Evolutionary conservation across 2,888 invertebrate species (phyloP).

Genomic region (Thalpophila matura): DNA sequence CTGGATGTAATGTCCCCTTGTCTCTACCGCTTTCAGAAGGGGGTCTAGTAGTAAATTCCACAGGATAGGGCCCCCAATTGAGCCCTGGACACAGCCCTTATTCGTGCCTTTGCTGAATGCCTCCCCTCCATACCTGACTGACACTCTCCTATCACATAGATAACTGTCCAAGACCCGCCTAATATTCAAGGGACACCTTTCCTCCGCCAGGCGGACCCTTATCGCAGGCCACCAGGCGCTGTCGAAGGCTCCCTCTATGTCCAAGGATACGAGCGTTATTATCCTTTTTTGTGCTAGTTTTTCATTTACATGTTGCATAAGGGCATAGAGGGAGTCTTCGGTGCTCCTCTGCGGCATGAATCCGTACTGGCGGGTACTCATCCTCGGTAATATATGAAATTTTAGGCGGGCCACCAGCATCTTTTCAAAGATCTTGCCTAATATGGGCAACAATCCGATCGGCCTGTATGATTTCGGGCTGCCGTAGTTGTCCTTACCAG

Average conservation of each 20-base stretch:
- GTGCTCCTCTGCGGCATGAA: too few relatives aligned
- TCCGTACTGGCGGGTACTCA: too few relatives aligned
- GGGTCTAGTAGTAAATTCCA: constrained; percentile 45
- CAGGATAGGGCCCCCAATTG: constrained; percentile 30
- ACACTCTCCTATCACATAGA: not conserved
- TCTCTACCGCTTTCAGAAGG: not conserved
- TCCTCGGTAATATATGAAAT: too few relatives aligned
- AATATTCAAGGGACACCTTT: constrained; percentile 2
- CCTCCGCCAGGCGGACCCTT: constrained; percentile 10
- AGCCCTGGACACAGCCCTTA: not conserved
- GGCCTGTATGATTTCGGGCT: constrained; percentile 17
- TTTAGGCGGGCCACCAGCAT: constrained; percentile 25
- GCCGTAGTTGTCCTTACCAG: not conserved
- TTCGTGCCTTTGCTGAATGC: not conserved
- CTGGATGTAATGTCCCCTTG: not conserved
- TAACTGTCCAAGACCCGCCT: constrained; percentile 2
- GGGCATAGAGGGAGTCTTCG: too few relatives aligned
- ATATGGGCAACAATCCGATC: constrained; percentile 8
- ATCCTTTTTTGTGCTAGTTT: too few relatives aligned
- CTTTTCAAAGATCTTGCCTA: constrained; percentile 8
- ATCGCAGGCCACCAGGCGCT: constrained; percentile 9
- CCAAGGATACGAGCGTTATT: too few relatives aligned
- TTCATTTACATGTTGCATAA: too few relatives aligned
- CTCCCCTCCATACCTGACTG: not conserved
- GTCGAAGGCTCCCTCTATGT: too few relatives aligned